A percentile compares a stretch with the other conserved stretches of the same genome.
Evolutionary conservation across 1,140 invertebrate species (phyloP).

Genomic region (Neodiprion lecontei): DNA sequence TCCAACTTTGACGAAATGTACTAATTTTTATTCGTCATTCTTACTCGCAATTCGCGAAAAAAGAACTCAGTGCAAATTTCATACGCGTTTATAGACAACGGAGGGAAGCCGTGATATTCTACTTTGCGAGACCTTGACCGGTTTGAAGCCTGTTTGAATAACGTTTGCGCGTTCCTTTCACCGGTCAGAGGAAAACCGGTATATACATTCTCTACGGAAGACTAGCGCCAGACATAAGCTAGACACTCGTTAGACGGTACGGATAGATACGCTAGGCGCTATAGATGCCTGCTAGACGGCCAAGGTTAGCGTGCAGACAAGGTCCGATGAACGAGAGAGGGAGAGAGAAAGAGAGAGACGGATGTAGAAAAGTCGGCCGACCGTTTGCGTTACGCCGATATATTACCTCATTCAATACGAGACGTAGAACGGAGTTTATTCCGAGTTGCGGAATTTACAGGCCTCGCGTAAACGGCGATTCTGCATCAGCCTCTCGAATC

Average conservation of each 20-base stretch:
- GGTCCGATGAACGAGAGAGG: not conserved
- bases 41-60: not conserved
- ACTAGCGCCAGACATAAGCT: not conserved
- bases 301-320: not conserved
- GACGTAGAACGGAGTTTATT: too few relatives aligned
- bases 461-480: too few relatives aligned
- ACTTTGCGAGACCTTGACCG: not conserved
- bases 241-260: not conserved
- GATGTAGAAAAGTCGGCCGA: not conserved
- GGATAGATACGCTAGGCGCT: not conserved
- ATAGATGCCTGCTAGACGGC: not conserved
- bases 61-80: too few relatives aligned
- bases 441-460: too few relatives aligned
- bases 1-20: not conserved
- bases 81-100: too few relatives aligned
- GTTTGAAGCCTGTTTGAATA: not conserved
- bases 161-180: conserved; percentile 2
- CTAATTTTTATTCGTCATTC: not conserved
- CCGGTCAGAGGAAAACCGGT: not conserved
- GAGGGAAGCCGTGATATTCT: too few relatives aligned
- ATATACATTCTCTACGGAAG: not conserved
- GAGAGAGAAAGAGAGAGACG: not conserved
- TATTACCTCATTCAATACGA: too few relatives aligned
- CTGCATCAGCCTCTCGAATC: too few relatives aligned
- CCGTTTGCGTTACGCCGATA: too few relatives aligned